Base-by-base conservation (phyloP, 2,797 vertebrate species). In the Rhinella marina region DNA sequence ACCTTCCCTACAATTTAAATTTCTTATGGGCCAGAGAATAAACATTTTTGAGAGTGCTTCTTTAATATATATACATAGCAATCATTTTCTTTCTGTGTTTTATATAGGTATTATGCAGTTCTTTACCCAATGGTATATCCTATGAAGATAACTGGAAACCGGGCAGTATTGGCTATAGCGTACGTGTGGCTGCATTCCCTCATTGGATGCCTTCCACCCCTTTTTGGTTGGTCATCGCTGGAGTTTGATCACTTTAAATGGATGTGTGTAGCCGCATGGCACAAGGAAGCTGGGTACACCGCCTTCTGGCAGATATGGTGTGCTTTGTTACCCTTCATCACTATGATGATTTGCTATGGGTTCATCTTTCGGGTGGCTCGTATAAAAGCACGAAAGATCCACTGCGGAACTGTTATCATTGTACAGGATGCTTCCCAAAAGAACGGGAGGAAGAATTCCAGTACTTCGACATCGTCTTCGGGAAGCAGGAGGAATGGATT, bases 41-140 rank as follows among this genome's bases (percentile, higher is more conserved):
- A n/a, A n/a, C n/a, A n/a, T n/a, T n/a, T n/a, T n/a, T n/a, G n/a
- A n/a, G n/a, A n/a, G n/a, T n/a, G n/a, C n/a, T n/a, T n/a, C n/a
- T n/a, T n/a, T n/a, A n/a, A n/a, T n/a, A n/a, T n/a, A n/a, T n/a
- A n/a, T n/a, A n/a, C n/a, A n/a, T n/a, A n/a, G n/a, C 72, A 73
- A 5, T 77, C 0, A 50, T 54, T 77, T 14, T 9, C 41, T 32
- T 81, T 48, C 29, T 75, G 59, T 85, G 57, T 81, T 14, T 81
- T 79, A 52, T 2, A 1, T 92, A 99, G 98, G 93, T 99, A 99
- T 93, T 99, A 99, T 0, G 98, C 98, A 0, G 98, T 99, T 32
- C 94, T 99, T 50, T 99, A 99, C 92, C 98, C 98, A 0, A 99
- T 99, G 98, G 95, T 99, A 90, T 99, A 99, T 92, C 98, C 98